Percentiles rank a stretch among this genome's conserved stretches.
Conservation (phyloP, 2,113 vertebrate genomes). For the Lepisosteus osseus region DNA sequence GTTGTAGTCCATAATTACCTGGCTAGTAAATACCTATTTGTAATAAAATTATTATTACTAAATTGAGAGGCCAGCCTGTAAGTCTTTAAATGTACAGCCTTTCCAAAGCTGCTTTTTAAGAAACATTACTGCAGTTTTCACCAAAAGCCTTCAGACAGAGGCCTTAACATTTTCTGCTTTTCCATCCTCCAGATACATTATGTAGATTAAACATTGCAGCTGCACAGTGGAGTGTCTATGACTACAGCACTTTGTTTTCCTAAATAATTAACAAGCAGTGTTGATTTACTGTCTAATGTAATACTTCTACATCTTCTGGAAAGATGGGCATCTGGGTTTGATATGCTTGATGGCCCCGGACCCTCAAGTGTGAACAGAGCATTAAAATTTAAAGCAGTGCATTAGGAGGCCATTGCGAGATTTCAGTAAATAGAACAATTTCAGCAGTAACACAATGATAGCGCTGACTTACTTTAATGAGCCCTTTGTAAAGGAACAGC, state of each 20-base stretch:
- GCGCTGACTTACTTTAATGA: slow-evolving; percentile 40
- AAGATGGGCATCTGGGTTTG: slow-evolving; percentile 30
- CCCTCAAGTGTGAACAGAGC: slow-evolving; percentile 30
- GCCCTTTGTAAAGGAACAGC: slow-evolving; percentile 34
- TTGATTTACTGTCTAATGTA: slow-evolving; percentile 55
- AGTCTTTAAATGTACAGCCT: too few species aligned
- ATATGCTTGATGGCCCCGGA: slow-evolving; percentile 23
- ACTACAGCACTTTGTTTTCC: slow-evolving; percentile 57
- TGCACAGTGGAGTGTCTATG: slow-evolving; percentile 44
- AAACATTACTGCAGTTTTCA: background rate
- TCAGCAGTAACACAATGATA: slow-evolving; percentile 31
- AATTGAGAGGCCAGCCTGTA: too few species aligned
- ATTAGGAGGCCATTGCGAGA: slow-evolving; percentile 26
- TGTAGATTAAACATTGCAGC: slow-evolving; percentile 55
- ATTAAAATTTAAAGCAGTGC: slow-evolving; percentile 37
- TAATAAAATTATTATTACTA: too few species aligned
- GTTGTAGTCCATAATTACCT: too few species aligned
- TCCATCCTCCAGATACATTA: slow-evolving; percentile 45
- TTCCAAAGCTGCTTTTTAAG: too few species aligned
- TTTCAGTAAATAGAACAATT: slow-evolving; percentile 31
- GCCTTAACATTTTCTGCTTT: slow-evolving; percentile 4
- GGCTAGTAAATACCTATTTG: too few species aligned
- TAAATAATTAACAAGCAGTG: slow-evolving; percentile 60
- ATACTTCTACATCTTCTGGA: slow-evolving; percentile 48
- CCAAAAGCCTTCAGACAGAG: background rate